Evolutionary conservation across 2,888 invertebrate genomes (phyloP), one percentile per base, ranked within the genome.

Genomic region (Melieria omissa): DNA sequence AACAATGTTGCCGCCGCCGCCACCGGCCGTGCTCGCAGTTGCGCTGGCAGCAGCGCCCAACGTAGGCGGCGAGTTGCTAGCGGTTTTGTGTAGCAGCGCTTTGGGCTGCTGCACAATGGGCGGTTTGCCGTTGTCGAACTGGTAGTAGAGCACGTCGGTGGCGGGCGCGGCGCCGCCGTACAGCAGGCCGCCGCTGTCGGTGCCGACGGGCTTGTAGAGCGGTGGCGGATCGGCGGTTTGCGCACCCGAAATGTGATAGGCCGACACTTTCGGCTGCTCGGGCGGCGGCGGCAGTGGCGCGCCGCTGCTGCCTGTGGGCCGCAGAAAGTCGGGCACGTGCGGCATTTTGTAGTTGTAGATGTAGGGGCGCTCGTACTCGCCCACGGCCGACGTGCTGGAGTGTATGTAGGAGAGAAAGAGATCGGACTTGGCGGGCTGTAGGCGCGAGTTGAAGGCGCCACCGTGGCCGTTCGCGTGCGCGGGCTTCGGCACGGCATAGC

Each of bases 361-460:
- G 66, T 85, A 83, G 54, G 84, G 85, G 45, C 85, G 81, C 62
- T 84, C 84, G 73, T 82, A 83, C 44, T 84, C 84, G n/a, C 77
- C 72, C 7, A 64, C 41, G 5, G 71, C 16, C 1, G 58, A 4
- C 14, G 49, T 45, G 8, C 67, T 45, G 12, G 58, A 52, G 73
- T 85, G 84, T 54, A 86, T 82, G 72, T 86, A 86, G 70, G 86
- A 84, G 54, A 86, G 76, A 75, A 86, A 86, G 12, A 87, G 81
- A 78, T 87, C 87, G 8, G 87, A 87, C 72, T 87, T 85, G 69
- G 86, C 85, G 12, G 86, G 86, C 76, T 85, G 86, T 45, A 85
- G 71, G 3, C 84, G 83, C 4, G 80, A 72, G 70, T 77, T 80
- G 70, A 77, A 78, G 16, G 73, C 77, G 47, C 62, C 60, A 5